Conservation (phyloP, 1,140 invertebrate genomes). For the Drosophila takahashii region DNA sequence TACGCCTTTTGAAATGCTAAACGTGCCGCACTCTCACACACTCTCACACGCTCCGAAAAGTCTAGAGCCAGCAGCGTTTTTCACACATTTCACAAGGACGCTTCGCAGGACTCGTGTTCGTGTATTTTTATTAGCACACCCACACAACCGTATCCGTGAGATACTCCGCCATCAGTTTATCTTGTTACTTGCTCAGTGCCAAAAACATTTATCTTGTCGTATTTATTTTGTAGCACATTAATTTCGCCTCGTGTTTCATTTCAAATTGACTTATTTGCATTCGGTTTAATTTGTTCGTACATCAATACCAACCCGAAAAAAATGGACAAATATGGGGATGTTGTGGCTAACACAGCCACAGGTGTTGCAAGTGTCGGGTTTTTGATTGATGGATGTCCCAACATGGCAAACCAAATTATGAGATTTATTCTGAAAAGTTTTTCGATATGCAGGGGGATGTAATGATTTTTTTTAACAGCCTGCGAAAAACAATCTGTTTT, state of each 20-base stretch:
- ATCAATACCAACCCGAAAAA: conserved; percentile 44
- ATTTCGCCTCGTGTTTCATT: conserved; percentile 71
- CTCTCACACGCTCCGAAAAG: neutral
- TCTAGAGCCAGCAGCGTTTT: conserved; percentile 25
- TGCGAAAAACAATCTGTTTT: conserved; percentile 1
- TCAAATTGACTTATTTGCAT: conserved; percentile 81
- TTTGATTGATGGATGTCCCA: conserved; percentile 66
- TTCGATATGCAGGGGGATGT: conserved; percentile 11
- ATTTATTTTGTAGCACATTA: conserved; percentile 79
- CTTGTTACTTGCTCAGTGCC: conserved; percentile 62
- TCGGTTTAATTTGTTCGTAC: conserved; percentile 70
- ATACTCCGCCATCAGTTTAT: conserved; percentile 50
- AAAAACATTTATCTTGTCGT: conserved; percentile 80
- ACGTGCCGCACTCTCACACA: conserved; percentile 51
- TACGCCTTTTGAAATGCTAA: conserved; percentile 82
- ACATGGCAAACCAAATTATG: conserved; percentile 43
- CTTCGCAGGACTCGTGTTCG: conserved; percentile 48
- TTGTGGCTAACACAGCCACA: conserved; percentile 48
- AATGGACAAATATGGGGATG: conserved; percentile 3
- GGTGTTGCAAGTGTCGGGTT: conserved; percentile 68
- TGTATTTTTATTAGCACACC: conserved; percentile 74
- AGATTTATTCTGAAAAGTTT: conserved; percentile 49
- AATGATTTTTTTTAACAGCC: conserved; percentile 26
- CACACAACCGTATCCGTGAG: conserved; percentile 10
- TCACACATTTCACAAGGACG: conserved; percentile 60